Evolutionary conservation across 1,140 invertebrate species (phyloP).

Genomic region (Pomacea maculata): DNA sequence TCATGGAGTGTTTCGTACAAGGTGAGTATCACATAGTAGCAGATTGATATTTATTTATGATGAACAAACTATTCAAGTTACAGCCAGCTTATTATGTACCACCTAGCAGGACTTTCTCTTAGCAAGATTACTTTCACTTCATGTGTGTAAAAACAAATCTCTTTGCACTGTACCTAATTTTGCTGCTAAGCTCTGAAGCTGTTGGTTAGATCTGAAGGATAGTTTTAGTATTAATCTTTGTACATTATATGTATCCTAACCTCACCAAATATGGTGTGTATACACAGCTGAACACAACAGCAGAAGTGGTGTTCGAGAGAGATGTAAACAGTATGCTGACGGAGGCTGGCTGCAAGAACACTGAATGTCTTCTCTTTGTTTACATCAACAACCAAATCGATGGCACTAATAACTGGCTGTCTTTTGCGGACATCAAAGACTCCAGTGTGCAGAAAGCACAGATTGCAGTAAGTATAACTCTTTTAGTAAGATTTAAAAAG

Average conservation of each 20-base stretch:
- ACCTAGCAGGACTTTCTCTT: neutral
- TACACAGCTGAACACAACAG: constrained; percentile 32
- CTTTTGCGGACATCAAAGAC: constrained; percentile 27
- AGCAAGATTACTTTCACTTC: neutral
- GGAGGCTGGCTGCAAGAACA: constrained; percentile 23
- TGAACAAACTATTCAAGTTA: no score
- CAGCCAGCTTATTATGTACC: neutral
- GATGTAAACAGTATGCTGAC: constrained; percentile 8
- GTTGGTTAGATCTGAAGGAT: no score
- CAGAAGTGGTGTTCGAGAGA: constrained; percentile 24
- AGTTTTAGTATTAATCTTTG: no score
- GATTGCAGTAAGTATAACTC: constrained; percentile 10
- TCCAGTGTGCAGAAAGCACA: constrained; percentile 22
- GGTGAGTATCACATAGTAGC: constrained; percentile 22
- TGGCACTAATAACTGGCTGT: constrained; percentile 21
- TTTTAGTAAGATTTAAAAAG: neutral
- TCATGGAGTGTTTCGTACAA: constrained; percentile 42
- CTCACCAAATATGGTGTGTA: neutral
- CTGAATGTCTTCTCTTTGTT: constrained; percentile 27
- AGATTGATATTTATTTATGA: no score
- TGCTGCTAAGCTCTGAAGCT: no score
- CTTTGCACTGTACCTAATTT: no score
- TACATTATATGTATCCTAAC: no score
- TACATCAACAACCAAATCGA: constrained; percentile 11
- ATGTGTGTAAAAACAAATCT: no score